Evolutionary conservation across 2,888 invertebrate genomes (phyloP).

Genomic region (Agrotis puta): DNA sequence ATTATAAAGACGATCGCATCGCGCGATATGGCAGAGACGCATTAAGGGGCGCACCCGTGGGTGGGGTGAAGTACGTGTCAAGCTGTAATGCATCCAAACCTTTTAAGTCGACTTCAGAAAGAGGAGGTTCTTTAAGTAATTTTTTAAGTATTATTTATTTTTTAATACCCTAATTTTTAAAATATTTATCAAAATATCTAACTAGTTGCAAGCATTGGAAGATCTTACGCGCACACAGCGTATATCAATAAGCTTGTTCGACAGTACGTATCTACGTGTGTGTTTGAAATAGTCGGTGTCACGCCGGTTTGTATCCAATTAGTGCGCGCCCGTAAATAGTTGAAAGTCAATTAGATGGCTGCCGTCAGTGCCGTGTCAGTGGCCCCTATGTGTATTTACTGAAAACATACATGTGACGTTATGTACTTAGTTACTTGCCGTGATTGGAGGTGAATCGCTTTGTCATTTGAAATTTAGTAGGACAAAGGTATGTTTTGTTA

Average conservation of each 20-base stretch:
- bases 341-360: slow-evolving; percentile 56
- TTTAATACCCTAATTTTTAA: no score
- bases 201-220: no score
- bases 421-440: slow-evolving; percentile 1
- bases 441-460: slow-evolving; percentile 27
- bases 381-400: slow-evolving; percentile 30
- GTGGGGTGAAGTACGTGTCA: no score
- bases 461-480: slow-evolving; percentile 15
- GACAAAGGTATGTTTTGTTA: not conserved
- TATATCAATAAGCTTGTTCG: not conserved
- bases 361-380: slow-evolving; percentile 35
- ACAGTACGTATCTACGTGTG: not conserved
- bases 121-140: no score
- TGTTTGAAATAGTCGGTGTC: slow-evolving; percentile 34
- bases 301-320: slow-evolving; percentile 61
- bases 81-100: no score
- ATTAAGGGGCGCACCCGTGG: no score
- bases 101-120: no score
- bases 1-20: no score
- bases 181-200: no score
- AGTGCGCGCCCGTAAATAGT: slow-evolving; percentile 54
- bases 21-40: no score
- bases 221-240: no score
- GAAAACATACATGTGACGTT: slow-evolving; percentile 46
- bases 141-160: no score